Evolutionary conservation across 2,797 vertebrate species (phyloP).

Genomic region (Acanthis flammea): DNA sequence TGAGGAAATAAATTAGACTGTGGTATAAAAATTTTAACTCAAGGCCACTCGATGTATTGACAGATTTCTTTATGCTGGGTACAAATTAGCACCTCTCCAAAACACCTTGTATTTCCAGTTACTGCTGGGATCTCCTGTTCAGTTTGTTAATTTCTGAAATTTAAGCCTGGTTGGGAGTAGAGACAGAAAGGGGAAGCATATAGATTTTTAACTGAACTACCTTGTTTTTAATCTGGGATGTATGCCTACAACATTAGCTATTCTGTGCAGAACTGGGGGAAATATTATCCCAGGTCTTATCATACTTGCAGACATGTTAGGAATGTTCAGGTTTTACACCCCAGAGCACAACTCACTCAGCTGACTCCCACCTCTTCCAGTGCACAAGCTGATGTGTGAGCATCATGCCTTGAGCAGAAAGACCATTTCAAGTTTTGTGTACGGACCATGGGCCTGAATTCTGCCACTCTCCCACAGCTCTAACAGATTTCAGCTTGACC

Average conservation of each 20-base stretch:
- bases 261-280: not conserved
- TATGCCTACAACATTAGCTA: not conserved
- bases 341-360: not conserved
- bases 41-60: not conserved
- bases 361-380: not conserved
- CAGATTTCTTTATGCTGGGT: not conserved
- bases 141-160: not conserved
- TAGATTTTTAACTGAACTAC: not conserved
- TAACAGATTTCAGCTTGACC: not conserved
- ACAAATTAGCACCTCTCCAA: not conserved
- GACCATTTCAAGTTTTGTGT: not conserved
- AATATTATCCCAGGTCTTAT: not conserved
- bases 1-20: not conserved
- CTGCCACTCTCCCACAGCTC: no score
- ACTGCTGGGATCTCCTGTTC: not conserved
- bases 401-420: not conserved
- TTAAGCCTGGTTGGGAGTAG: not conserved
- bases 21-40: not conserved
- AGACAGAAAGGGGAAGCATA: not conserved
- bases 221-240: not conserved
- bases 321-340: not conserved
- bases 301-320: not conserved
- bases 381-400: not conserved
- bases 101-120: not conserved
- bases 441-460: not conserved